Base-by-base conservation (phyloP, 2,888 invertebrate genomes). In the Cheiracanthium punctorium region DNA sequence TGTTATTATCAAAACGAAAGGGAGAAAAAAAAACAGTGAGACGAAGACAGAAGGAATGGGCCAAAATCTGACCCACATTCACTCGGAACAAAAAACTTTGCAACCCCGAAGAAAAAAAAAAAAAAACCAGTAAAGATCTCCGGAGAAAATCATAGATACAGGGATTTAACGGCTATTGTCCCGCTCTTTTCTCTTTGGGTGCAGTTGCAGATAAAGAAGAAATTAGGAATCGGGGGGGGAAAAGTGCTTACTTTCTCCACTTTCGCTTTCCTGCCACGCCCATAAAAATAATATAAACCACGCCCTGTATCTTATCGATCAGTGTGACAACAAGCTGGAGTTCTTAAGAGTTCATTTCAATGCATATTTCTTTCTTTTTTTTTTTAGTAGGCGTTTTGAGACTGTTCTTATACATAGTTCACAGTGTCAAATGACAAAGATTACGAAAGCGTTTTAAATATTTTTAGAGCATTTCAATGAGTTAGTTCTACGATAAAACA, bases 151-250 rank as follows among this genome's bases (percentile, higher is more conserved):
- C 48, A 58, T 24, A 58, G 58, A 58, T 58, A 58, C 24, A 58
- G 24, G 58, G 58, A 58, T 58, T 58, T 58, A 58, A 58, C 58
- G 24, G 24, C 58, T 24, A 58, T 58, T 58, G 58, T 58, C 24
- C 58, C 24, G 24, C 24, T 58, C 58, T 58, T 24, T 24, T 5
- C 58, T 24, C 4, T 58, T 58, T 58, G 4, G 4, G 24, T n/a
- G 24, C 24, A 24, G 58, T 58, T 58, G 24, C 0, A 58, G 58
- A 58, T 58, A 58, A 58, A 58, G 58, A 58, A 58, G 12, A 24
- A 58, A 58, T 58, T 58, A 58, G 58, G 58, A 58, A 58, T 24
- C 24, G 24, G n/a, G n/a, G n/a, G n/a, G n/a, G n/a, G n/a, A 24
- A 58, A 58, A 58, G 20, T 4, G 20, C 24, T 58, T 24, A 20